Evolutionary conservation across 2,888 invertebrate genomes (phyloP).

Genomic region (Drosophila histrio): DNA sequence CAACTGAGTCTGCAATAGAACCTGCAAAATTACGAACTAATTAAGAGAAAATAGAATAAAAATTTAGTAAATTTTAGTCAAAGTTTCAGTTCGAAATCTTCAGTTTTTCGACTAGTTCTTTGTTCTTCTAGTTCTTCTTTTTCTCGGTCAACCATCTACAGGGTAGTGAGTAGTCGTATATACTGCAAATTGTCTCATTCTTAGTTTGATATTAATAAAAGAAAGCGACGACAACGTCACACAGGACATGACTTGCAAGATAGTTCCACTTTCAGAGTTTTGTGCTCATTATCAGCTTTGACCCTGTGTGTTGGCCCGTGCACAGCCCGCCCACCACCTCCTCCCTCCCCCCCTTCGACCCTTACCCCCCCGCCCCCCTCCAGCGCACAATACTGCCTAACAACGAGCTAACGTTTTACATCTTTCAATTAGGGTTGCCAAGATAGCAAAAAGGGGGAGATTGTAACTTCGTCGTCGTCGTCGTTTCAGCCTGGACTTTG

Average conservation of each 20-base stretch:
- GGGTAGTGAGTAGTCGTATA: conserved; percentile 7
- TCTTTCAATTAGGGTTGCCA: conserved; percentile 65
- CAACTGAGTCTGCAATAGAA: no score
- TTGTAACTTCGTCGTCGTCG: not conserved
- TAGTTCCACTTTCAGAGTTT: conserved; percentile 43
- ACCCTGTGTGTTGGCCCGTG: conserved; percentile 4
- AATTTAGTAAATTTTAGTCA: no score
- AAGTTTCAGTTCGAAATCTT: no score
- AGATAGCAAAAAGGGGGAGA: not conserved
- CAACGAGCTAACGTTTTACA: conserved; percentile 65
- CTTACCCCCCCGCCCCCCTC: not conserved
- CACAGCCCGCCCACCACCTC: not conserved
- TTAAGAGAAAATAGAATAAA: no score
- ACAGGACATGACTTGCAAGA: conserved; percentile 47
- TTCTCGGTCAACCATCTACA: not conserved
- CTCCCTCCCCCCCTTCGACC: not conserved
- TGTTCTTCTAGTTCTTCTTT: not conserved
- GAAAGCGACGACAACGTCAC: conserved; percentile 40
- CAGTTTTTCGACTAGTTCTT: no score
- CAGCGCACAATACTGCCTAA: conserved; percentile 11
- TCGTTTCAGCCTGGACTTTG: conserved; percentile 24
- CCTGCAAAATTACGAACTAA: no score
- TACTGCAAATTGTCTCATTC: not conserved
- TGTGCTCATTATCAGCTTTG: conserved; percentile 54
- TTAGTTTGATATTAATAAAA: conserved; percentile 44